Evolutionary conservation across 1,140 invertebrate species (phyloP), one percentile per base, ranked within the genome.

Genomic region (Trissolcus basalis): DNA sequence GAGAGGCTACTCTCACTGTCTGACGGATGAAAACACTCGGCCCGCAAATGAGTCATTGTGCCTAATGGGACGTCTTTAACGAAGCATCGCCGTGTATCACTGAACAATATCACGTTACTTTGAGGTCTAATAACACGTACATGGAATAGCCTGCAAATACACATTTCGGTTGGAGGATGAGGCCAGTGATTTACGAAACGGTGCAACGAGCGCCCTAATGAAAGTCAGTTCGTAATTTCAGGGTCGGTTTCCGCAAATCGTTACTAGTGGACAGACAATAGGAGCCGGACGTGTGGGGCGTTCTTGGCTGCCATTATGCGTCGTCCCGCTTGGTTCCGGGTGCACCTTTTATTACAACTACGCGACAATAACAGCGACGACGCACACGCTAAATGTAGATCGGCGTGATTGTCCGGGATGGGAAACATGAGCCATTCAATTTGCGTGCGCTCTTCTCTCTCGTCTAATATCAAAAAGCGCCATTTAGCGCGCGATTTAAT

Each of bases 181-280:
- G 61, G 44, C 50, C 45, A 64, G 65, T 65, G 60, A 76, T 76
- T 70, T 69, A 70, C 73, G 61, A 70, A 76, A 76, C 71, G 51
- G 39, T 60, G 65, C 53, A 54, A 63, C 72, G 60, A 70, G 60
- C 65, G 60, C 49, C 58, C 58, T 81, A 82, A 81, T 80, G 74
- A 82, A 76, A 79, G 80, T 82, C 75, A 79, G 80, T 74, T 77
- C 73, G 64, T 82, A 83, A 83, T 83, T 79, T 69, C 61, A 81
- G 81, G 79, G 73, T 82, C 71, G 67, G 60, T 82, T 83, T 83
- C 82, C 81, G 79, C 73, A 78, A 80, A 82, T 82, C 77, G 79
- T 82, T 81, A 80, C 64, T 54, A 77, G 68, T 56, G 60, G 71
- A 68, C 76, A 69, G 78, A 82, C 82, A 81, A 82, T 78, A 75